Conservation (phyloP, 2,797 vertebrate genomes). For the Tarsius wallacei region DNA sequence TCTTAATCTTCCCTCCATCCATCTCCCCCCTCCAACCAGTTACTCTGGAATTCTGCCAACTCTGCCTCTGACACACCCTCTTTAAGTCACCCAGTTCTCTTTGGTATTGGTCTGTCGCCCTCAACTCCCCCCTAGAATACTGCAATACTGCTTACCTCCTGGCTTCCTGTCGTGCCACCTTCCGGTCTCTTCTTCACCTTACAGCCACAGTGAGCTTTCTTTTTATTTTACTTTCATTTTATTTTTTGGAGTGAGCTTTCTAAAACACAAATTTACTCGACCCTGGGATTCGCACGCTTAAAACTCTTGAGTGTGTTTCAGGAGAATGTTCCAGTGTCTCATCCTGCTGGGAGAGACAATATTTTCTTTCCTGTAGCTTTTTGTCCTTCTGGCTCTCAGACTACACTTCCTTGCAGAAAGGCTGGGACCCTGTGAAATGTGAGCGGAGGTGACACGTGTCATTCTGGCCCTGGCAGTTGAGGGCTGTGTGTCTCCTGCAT, state of each 20-base stretch:
- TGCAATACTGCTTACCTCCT: neutral
- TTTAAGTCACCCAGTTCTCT: neutral
- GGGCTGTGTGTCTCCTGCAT: accelerated
- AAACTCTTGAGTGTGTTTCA: neutral
- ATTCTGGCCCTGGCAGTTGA: neutral
- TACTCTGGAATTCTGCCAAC: neutral
- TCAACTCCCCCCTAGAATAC: too few relatives aligned
- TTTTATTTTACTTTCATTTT: too few relatives aligned
- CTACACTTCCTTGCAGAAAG: neutral
- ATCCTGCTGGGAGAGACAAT: neutral
- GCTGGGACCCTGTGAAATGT: neutral
- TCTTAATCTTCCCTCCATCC: neutral
- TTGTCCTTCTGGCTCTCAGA: neutral
- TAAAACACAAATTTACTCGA: neutral
- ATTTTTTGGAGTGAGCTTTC: neutral
- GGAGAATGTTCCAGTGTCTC: neutral
- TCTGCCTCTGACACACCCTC: neutral
- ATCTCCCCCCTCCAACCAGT: too few relatives aligned
- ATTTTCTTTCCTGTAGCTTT: neutral
- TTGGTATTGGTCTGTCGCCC: neutral
- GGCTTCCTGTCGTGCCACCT: neutral
- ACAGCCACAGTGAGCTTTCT: neutral
- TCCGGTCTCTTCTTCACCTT: neutral
- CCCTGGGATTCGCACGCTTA: neutral
- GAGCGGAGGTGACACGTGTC: neutral